These are phyloP conservation scores for Lamprologus ornatipinnis DNA, from an alignment of 2,113 vertebrate species.

Conservation along the genomic window DNA sequence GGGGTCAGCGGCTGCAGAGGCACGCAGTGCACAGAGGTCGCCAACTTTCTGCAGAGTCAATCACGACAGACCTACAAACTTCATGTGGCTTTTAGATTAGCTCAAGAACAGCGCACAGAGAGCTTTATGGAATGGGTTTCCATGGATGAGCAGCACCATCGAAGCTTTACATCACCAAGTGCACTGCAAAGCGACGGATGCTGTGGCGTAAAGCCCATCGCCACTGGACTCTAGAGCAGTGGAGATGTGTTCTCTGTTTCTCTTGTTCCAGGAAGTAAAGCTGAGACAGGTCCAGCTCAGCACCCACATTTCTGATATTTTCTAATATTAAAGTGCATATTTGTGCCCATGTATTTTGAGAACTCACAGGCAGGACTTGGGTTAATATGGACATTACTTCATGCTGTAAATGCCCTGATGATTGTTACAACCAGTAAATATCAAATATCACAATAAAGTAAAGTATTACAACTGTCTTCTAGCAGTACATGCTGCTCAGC, in stretches of 20 bases:
- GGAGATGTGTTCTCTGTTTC: background rate
- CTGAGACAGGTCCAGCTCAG: background rate
- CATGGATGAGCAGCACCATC: background rate
- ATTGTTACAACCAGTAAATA: background rate
- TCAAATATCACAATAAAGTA: background rate
- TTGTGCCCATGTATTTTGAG: background rate
- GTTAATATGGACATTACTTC: background rate
- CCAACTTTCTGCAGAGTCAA: background rate
- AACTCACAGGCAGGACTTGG: background rate
- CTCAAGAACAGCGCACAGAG: background rate
- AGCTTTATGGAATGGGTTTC: background rate
- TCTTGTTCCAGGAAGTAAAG: background rate
- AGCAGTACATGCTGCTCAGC: background rate
- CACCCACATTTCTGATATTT: background rate
- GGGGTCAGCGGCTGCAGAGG: background rate
- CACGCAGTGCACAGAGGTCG: background rate
- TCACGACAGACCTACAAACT: background rate
- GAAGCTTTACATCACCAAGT: background rate
- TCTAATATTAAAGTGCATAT: background rate
- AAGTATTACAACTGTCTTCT: background rate
- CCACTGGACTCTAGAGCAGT: background rate
- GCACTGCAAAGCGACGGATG: background rate
- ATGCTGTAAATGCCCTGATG: background rate
- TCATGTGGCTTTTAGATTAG: background rate
- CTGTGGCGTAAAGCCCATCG: background rate